Percentiles rank a stretch among this genome's conserved stretches.
These are phyloP conservation scores for Apogon hyalosoma DNA, from an alignment of 2,797 vertebrate species.

Conservation along the genomic window DNA sequence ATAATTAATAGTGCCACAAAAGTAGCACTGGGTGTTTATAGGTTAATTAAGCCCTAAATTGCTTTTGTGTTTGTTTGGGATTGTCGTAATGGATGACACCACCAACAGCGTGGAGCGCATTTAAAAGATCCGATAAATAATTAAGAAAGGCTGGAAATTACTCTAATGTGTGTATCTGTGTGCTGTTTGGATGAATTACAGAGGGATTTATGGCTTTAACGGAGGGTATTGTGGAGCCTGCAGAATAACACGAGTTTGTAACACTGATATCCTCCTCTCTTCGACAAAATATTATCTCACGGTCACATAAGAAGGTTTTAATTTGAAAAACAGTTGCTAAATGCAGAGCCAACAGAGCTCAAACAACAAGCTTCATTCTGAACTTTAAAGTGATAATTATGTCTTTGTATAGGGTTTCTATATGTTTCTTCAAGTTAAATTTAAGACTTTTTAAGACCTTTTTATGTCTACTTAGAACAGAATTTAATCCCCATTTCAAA, in stretches of 20 bases:
- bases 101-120: neutral
- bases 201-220: neutral
- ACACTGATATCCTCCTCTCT: neutral
- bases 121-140: conserved; percentile 19
- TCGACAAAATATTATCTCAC: neutral
- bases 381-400: too few species aligned
- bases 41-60: neutral
- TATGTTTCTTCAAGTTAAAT: too few species aligned
- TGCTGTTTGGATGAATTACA: conserved; percentile 4
- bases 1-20: too few species aligned
- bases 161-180: conserved; percentile 28
- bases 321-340: neutral
- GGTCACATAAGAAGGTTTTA: neutral
- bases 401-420: neutral
- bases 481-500: too few species aligned
- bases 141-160: conserved; percentile 10
- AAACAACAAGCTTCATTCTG: neutral
- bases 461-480: too few species aligned
- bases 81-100: too few species aligned
- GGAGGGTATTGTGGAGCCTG: conserved; percentile 10
- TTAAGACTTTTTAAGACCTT: too few species aligned
- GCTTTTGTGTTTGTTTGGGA: neutral
- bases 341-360: neutral
- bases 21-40: too few species aligned
- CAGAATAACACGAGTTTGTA: neutral